A percentile compares a stretch with the other conserved stretches of the same genome.
These are phyloP conservation scores for Struthio camelus DNA, from an alignment of 2,113 vertebrate species.

Conservation along the genomic window DNA sequence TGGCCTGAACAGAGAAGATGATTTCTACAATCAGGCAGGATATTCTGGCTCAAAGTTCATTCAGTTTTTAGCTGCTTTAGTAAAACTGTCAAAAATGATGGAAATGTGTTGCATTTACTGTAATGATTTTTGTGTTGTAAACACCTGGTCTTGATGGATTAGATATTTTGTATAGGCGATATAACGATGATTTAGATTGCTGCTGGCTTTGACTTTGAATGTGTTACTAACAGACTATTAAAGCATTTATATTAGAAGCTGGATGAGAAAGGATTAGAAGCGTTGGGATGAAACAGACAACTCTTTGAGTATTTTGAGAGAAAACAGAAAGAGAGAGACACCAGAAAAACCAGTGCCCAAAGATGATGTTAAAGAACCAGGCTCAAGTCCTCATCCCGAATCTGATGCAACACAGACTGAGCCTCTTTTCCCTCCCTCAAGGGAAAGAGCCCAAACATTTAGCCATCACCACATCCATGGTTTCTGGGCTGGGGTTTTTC, in stretches of 20 bases:
- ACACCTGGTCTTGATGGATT: constrained; percentile 17
- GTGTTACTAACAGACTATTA: background rate
- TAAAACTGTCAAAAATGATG: constrained; percentile 32
- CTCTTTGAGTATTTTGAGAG: background rate
- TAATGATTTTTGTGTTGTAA: constrained; percentile 36
- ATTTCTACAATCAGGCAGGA: background rate
- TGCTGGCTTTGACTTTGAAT: constrained; percentile 20
- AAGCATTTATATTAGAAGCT: background rate
- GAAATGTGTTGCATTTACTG: constrained; percentile 1
- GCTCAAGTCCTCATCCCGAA: background rate
- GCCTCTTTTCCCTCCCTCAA: background rate
- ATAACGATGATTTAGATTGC: background rate
- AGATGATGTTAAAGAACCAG: background rate
- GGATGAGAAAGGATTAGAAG: background rate
- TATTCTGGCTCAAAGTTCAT: background rate
- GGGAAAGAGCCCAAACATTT: background rate
- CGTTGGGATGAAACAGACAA: background rate
- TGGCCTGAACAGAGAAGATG: background rate
- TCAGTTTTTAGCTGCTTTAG: constrained; percentile 1
- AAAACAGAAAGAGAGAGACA: background rate
- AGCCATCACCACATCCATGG: background rate
- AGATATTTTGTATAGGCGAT: background rate
- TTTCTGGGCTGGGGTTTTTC: background rate
- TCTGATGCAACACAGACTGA: background rate
- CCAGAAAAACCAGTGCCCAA: background rate